A percentile compares a stretch with the other conserved stretches of the same genome.
These are phyloP conservation scores for Melanerpes aurifrons DNA, from an alignment of 2,113 vertebrate species.

Conservation along the genomic window DNA sequence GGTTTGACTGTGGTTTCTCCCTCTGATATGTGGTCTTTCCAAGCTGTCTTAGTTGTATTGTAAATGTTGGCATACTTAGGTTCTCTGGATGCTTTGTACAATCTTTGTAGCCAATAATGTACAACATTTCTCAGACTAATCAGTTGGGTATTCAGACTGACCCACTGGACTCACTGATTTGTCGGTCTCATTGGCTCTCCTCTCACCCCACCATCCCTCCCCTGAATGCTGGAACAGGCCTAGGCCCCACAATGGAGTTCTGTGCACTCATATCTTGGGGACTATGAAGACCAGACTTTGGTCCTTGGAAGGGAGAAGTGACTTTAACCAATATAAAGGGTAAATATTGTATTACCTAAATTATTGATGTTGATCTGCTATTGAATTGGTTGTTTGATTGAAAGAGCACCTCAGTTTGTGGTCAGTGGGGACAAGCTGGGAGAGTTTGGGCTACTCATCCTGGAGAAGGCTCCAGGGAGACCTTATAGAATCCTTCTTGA, in stretches of 20 bases:
- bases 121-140: not conserved
- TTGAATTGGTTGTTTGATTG: not conserved
- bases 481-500: no score
- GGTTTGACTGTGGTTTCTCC: not conserved
- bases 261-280: slow-evolving; percentile 99
- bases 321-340: slow-evolving; percentile 97
- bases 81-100: not conserved
- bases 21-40: not conserved
- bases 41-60: not conserved
- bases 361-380: not conserved
- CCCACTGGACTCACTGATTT: not conserved
- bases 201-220: not conserved
- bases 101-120: not conserved
- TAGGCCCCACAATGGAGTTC: slow-evolving; percentile 98
- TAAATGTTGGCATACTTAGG: not conserved
- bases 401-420: not conserved
- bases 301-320: slow-evolving; percentile 97
- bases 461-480: not conserved
- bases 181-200: not conserved
- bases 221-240: slow-evolving; percentile 93
- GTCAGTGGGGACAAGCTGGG: not conserved
- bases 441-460: no score
- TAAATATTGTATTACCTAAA: slow-evolving; percentile 56
- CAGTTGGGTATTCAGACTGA: not conserved
- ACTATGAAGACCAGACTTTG: slow-evolving; percentile 95